These are phyloP conservation scores for Corythoichthys haematopterus DNA, from an alignment of 2,113 vertebrate genomes.

Conservation along the genomic window DNA sequence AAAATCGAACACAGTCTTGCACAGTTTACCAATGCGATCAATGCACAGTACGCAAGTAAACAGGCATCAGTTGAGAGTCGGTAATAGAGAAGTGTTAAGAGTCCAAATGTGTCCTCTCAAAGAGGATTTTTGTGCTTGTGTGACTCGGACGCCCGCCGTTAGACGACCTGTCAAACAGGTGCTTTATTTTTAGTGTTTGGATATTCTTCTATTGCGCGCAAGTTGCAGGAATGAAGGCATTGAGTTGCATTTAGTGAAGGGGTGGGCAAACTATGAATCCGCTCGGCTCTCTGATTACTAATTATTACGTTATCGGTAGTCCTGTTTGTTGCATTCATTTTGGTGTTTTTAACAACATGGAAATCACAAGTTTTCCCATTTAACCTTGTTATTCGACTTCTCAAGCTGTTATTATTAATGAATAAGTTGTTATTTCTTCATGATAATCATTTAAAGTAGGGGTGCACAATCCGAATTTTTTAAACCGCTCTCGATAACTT, in stretches of 20 bases:
- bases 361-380: no score
- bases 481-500: no score
- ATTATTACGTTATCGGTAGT: no score
- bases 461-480: no score
- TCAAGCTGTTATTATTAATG: no score
- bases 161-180: slow-evolving; percentile 52
- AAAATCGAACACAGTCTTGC: slow-evolving; percentile 37
- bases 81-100: background rate
- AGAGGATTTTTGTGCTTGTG: slow-evolving; percentile 31
- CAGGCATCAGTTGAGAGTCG: background rate
- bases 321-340: no score
- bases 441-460: no score
- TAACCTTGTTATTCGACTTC: no score
- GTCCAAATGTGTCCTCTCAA: slow-evolving; percentile 40
- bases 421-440: no score
- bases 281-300: background rate
- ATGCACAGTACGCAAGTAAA: slow-evolving; percentile 19
- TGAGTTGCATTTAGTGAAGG: background rate
- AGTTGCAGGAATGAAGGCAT: background rate
- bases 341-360: no score
- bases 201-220: background rate
- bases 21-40: slow-evolving; percentile 66
- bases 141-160: slow-evolving; percentile 30
- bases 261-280: background rate
- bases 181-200: slow-evolving; percentile 11